A percentile compares a stretch with the other conserved stretches of the same genome.
Evolutionary conservation across 2,888 invertebrate species (phyloP).

Genomic region (Pseudoips prasinana): DNA sequence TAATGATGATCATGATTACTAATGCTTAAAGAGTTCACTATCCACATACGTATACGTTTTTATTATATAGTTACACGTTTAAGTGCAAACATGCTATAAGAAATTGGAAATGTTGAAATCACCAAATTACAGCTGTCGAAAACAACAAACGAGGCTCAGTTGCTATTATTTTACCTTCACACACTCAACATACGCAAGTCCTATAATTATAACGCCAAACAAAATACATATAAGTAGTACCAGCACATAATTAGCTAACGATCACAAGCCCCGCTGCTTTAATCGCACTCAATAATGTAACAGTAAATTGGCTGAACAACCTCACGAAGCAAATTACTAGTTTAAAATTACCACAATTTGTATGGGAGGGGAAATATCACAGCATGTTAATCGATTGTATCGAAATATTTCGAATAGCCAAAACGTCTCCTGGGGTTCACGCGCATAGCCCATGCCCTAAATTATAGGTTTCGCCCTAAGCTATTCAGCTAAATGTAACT

Average conservation of each 20-base stretch:
- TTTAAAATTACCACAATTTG: conserved; percentile 52
- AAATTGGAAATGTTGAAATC: no score
- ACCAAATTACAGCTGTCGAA: conserved; percentile 2
- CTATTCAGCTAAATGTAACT: conserved; percentile 66
- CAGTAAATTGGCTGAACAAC: conserved; percentile 43
- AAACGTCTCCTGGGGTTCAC: conserved; percentile 57
- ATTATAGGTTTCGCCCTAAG: conserved; percentile 73
- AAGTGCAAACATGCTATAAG: no score
- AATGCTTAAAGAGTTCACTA: no score
- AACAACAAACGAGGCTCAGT: conserved; percentile 13
- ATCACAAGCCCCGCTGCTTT: conserved; percentile 45
- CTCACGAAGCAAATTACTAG: conserved; percentile 46
- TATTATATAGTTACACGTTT: no score
- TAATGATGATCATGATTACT: no score
- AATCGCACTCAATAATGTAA: conserved; percentile 48
- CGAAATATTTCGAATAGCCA: conserved; percentile 50
- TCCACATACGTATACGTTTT: no score
- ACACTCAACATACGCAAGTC: conserved; percentile 6
- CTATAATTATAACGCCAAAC: conserved; percentile 28
- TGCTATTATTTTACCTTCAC: conserved; percentile 17
- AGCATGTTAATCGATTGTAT: conserved; percentile 63
- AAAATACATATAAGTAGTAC: conserved; percentile 25
- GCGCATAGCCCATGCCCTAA: conserved; percentile 41
- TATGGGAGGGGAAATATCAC: conserved; percentile 47
- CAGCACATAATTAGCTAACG: conserved; percentile 43